Percentiles rank a stretch among this genome's conserved stretches.
Conservation (phyloP, 2,113 vertebrate genomes). For the Periophthalmus modestus region DNA sequence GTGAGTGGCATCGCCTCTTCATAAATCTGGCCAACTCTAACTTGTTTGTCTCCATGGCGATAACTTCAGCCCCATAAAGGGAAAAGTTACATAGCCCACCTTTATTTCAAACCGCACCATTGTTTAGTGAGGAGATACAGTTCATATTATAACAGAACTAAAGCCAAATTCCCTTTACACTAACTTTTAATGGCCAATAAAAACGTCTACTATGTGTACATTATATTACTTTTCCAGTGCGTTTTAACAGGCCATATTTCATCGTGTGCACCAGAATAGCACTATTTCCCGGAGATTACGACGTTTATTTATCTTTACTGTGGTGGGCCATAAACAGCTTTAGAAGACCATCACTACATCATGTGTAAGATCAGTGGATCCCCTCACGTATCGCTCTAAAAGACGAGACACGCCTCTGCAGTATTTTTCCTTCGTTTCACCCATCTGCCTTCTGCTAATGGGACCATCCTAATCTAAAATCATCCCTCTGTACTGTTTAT, state of each 20-base stretch:
- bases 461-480: slow-evolving; percentile 33
- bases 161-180: background rate
- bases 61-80: background rate
- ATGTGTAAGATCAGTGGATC: background rate
- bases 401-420: background rate
- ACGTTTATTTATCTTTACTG: slow-evolving; percentile 5
- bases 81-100: background rate
- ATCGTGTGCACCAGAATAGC: background rate
- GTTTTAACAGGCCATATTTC: slow-evolving; percentile 8
- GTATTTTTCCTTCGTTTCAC: background rate
- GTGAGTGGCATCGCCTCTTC: too few relatives aligned
- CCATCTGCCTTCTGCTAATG: slow-evolving; percentile 9
- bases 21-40: too few relatives aligned
- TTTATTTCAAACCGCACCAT: background rate
- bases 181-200: slow-evolving; percentile 2
- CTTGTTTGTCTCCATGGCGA: background rate
- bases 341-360: slow-evolving; percentile 4
- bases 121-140: background rate
- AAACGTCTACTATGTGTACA: slow-evolving; percentile 1
- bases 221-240: background rate
- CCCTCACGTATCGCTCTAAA: background rate
- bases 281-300: background rate
- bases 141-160: background rate
- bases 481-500: slow-evolving; percentile 14
- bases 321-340: slow-evolving; percentile 17